These are phyloP conservation scores for Drosophila diplacantha DNA, from an alignment of 2,888 invertebrate species.

Conservation along the genomic window DNA sequence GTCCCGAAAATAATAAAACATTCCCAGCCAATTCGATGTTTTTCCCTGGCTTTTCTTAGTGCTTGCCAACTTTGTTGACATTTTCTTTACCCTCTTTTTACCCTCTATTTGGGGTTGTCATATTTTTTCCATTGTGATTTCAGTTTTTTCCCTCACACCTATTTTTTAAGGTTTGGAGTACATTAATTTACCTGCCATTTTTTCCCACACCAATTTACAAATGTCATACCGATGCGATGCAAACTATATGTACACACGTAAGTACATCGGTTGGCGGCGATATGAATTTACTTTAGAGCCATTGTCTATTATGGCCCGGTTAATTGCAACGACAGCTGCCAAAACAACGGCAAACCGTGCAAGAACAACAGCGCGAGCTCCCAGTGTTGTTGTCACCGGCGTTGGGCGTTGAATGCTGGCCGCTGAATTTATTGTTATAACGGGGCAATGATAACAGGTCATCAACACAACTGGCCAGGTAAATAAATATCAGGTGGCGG, in stretches of 20 bases:
- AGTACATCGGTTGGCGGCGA: constrained; percentile 12
- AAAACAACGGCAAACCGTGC: constrained; percentile 62
- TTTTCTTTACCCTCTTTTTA: neutral
- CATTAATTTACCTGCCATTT: constrained; percentile 15
- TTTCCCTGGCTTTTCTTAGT: neutral
- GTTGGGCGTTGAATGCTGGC: constrained; percentile 41
- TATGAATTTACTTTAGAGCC: constrained; percentile 58
- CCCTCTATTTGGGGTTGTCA: neutral
- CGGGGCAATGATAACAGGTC: constrained; percentile 68
- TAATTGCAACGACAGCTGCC: constrained; percentile 70
- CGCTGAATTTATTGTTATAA: constrained; percentile 66
- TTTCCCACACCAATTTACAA: constrained; percentile 35
- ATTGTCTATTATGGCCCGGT: constrained; percentile 65
- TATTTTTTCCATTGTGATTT: constrained; percentile 15
- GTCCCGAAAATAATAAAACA: neutral
- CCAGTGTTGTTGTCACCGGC: constrained; percentile 54
- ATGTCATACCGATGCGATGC: constrained; percentile 17
- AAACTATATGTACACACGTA: neutral
- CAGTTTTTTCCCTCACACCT: neutral
- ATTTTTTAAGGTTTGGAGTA: neutral
- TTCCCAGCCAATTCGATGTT: neutral
- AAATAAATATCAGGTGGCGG: constrained; percentile 16
- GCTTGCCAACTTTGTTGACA: constrained; percentile 2
- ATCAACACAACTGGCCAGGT: constrained; percentile 54
- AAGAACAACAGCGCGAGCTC: constrained; percentile 40